Evolutionary conservation across 2,888 invertebrate genomes (phyloP), one percentile per base, ranked within the genome.

Genomic region (Eubasilissa splendida): DNA sequence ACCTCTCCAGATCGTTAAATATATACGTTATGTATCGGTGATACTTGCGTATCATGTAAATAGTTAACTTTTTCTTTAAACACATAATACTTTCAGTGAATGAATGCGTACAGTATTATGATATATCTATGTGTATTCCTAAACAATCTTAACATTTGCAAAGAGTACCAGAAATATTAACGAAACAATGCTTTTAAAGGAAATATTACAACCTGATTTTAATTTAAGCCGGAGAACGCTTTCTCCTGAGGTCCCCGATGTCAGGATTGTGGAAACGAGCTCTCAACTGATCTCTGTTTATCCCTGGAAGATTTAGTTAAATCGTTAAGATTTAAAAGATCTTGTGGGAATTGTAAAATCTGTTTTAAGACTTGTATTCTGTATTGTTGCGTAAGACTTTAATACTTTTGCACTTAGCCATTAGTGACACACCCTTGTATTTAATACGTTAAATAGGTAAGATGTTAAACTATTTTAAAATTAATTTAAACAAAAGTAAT

Each of bases 221-320:
- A 9, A 50, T 50, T 52, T 42, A 50, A 53, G 53, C 31, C 54
- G 14, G 22, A 9, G 14, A 54, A 54, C 53, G 14, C 53, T 70
- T 54, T 54, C 53, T 70, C 14, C 22, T 10, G 22, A 54, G 22
- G 70, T 53, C 53, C 53, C 70, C 31, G 14, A 53, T 70, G 53
- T 70, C 42, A 50, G 50, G 68, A 33, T 68, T 70, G 70, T 14
- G 14, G 54, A 70, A 54, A 14, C 10, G 31, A 70, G 70, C 54
- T 68, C 14, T 53, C 14, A 54, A 54, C 70, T 70, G 70, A 70
- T 70, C 70, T 70, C 33, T 54, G 33, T 53, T 31, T 33, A 54
- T 70, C 54, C 70, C 14, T 53, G 10, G 22, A 53, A 53, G 70
- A 33, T 70, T 70, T 70, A 54, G 63, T 63, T 42, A 42, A 33